Percentiles rank a stretch among this genome's conserved stretches.
These are phyloP conservation scores for Macquaria australasica DNA, from an alignment of 2,113 vertebrate genomes.

Conservation along the genomic window DNA sequence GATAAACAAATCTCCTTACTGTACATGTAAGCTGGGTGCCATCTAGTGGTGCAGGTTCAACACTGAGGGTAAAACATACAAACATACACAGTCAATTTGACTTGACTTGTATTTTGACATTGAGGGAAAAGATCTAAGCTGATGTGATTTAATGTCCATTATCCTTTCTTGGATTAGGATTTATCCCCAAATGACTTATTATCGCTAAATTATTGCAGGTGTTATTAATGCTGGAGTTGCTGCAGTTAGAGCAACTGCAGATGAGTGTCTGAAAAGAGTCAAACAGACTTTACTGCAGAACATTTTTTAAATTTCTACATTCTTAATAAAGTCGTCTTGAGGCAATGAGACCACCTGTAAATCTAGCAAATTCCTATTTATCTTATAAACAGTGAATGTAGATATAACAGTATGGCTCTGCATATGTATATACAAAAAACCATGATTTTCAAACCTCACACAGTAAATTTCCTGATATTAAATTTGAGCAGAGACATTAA, in stretches of 20 bases:
- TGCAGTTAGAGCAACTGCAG: neutral
- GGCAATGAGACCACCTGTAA: neutral
- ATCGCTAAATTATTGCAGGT: neutral
- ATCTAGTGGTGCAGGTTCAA: conserved; percentile 44
- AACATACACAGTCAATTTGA: neutral
- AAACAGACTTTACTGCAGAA: neutral
- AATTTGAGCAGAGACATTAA: conserved; percentile 15
- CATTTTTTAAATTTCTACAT: neutral
- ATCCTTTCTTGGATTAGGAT: neutral
- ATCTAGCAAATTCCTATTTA: too few relatives aligned
- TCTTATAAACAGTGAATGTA: too few relatives aligned
- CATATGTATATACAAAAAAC: neutral
- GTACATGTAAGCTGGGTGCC: conserved; percentile 30
- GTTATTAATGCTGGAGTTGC: neutral
- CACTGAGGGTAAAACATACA: neutral
- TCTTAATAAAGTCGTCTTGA: neutral
- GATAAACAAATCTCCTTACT: neutral
- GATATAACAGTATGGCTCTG: neutral
- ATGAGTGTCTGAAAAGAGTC: neutral
- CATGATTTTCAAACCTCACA: neutral
- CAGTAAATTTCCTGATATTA: neutral
- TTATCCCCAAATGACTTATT: neutral
- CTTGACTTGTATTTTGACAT: neutral
- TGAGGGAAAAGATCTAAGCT: neutral
- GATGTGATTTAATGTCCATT: neutral